These are phyloP conservation scores for Scotopteryx bipunctaria DNA, from an alignment of 2,888 invertebrate species.

Conservation along the genomic window DNA sequence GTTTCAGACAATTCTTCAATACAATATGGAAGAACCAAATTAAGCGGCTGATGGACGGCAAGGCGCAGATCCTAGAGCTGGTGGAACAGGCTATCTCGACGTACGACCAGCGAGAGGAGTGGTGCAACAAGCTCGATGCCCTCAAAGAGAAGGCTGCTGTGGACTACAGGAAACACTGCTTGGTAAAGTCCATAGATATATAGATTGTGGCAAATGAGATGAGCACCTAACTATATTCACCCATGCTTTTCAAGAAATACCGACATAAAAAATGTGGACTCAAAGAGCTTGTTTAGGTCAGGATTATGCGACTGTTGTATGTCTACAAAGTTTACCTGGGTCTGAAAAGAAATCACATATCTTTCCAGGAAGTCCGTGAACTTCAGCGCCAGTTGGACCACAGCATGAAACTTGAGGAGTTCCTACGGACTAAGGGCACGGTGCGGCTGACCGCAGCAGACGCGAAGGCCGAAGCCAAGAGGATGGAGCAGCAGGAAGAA, in stretches of 20 bases:
- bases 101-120: conserved; percentile 93
- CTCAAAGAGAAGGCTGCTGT: conserved; percentile 87
- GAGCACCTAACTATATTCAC: too few relatives aligned
- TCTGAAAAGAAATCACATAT: too few relatives aligned
- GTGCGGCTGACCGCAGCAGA: conserved; percentile 89
- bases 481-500: conserved; percentile 85
- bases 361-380: conserved; percentile 90
- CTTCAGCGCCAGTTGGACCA: conserved; percentile 93
- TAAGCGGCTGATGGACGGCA: conserved; percentile 89
- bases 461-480: conserved; percentile 88
- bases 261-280: too few relatives aligned
- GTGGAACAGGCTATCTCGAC: conserved; percentile 95
- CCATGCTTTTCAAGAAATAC: too few relatives aligned
- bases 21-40: conserved; percentile 90
- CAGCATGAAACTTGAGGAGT: conserved; percentile 92
- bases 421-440: conserved; percentile 93
- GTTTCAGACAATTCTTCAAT: conserved; percentile 89
- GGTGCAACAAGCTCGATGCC: conserved; percentile 90
- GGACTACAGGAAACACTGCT: conserved; percentile 75
- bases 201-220: too few relatives aligned
- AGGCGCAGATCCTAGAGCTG: conserved; percentile 91
- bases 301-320: too few relatives aligned
- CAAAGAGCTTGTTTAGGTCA: too few relatives aligned
- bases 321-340: too few relatives aligned
- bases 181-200: conserved; percentile 51